phyloP scores from a whole-genome alignment of 2,888 invertebrate species.

The Euplexia lucipara region DNA sequence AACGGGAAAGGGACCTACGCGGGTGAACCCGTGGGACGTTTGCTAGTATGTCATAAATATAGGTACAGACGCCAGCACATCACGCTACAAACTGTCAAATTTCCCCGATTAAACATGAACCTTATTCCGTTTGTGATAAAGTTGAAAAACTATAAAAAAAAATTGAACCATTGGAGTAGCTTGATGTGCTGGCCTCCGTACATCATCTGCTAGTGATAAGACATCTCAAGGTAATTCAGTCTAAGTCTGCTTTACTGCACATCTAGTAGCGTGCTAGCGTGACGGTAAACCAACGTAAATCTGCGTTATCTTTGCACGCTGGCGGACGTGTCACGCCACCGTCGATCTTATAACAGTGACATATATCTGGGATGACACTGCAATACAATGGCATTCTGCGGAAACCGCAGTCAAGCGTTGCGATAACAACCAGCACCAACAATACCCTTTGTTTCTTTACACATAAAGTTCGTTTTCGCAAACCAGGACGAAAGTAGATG shows the following conservation, averaged over 20 bases:
- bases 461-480: conserved; percentile 60
- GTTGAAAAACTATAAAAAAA: no score
- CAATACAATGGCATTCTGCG: conserved; percentile 81
- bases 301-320: conserved; percentile 53
- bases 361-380: conserved; percentile 78
- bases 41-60: no score
- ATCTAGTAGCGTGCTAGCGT: conserved; percentile 36
- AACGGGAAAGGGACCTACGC: no score
- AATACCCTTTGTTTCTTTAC: conserved; percentile 56
- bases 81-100: no score
- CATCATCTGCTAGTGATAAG: neutral
- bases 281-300: conserved; percentile 54
- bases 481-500: conserved; percentile 53
- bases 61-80: no score
- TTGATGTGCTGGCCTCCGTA: no score
- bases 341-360: conserved; percentile 80
- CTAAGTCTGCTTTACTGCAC: neutral
- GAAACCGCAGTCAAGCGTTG: conserved; percentile 76
- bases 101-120: no score
- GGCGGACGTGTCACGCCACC: conserved; percentile 53
- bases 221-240: conserved; percentile 32
- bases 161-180: no score
- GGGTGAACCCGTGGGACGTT: no score
- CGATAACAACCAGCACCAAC: conserved; percentile 52
- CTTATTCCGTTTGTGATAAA: no score